Conservation (phyloP, 2,888 invertebrate genomes). For the Acronicta aceris region DNA sequence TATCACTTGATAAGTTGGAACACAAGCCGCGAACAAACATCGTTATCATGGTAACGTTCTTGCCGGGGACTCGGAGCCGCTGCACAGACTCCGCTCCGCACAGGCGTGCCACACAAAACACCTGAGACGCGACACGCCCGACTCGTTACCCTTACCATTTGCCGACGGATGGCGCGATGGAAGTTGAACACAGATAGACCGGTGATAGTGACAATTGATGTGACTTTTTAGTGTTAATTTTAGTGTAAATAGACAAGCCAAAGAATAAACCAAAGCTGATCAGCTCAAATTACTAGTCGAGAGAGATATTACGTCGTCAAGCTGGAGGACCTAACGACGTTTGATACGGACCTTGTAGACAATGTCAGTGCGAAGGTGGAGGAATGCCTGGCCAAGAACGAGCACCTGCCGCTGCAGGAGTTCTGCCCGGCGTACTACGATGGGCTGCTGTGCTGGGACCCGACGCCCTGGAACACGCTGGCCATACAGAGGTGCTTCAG, state of each 20-base stretch:
- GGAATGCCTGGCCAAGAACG: conserved; percentile 76
- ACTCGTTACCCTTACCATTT: conserved; percentile 5
- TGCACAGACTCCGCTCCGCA: conserved; percentile 74
- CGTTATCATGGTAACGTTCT: conserved; percentile 86
- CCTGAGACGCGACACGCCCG: conserved; percentile 60
- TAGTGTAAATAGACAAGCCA: conserved; percentile 62
- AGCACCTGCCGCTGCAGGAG: conserved; percentile 67
- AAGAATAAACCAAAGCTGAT: conserved; percentile 70
- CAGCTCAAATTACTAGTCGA: conserved; percentile 65
- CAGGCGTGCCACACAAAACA: conserved; percentile 69
- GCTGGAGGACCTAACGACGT: conserved; percentile 86
- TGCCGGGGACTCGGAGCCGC: conserved; percentile 73
- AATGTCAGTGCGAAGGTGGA: conserved; percentile 76
- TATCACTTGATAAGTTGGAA: conserved; percentile 88
- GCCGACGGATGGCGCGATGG: conserved; percentile 61
- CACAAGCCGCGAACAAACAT: conserved; percentile 86
- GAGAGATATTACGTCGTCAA: conserved; percentile 69
- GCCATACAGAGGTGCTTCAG: conserved; percentile 94
- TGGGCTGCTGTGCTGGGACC: conserved; percentile 95
- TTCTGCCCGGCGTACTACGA: conserved; percentile 93
- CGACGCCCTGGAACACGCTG: conserved; percentile 91
- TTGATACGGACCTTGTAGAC: conserved; percentile 77
- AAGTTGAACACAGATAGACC: conserved; percentile 60
- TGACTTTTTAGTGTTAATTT: conserved; percentile 58
- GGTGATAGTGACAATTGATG: conserved; percentile 59